phyloP scores from a whole-genome alignment of 2,113 vertebrate genomes.

The Ammodytes marinus region DNA sequence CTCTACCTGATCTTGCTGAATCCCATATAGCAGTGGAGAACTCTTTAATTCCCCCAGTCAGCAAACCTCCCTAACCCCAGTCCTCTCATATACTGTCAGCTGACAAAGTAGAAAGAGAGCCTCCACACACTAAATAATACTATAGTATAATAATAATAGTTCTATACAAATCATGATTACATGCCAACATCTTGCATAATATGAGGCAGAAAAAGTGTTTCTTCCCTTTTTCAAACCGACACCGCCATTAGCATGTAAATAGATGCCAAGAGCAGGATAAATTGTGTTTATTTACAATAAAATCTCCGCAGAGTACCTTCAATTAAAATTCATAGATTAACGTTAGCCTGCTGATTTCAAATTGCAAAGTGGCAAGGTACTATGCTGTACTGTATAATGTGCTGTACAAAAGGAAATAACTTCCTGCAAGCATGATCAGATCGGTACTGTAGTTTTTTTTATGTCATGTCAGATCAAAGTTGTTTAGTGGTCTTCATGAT shows the following conservation, averaged over 20 bases:
- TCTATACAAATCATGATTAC: constrained; percentile 13
- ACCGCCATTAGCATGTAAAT: constrained; percentile 7
- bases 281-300: constrained; percentile 21
- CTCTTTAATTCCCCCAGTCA: constrained; percentile 82
- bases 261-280: constrained; percentile 5
- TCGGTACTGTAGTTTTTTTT: background rate
- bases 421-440: constrained; percentile 10
- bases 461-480: background rate
- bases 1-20: constrained; percentile 68
- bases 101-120: constrained; percentile 63
- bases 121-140: constrained; percentile 27
- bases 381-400: too few species aligned
- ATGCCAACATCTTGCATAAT: background rate
- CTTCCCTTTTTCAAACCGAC: background rate
- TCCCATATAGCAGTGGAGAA: constrained; percentile 68
- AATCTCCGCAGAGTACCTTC: constrained; percentile 24
- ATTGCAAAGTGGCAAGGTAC: background rate
- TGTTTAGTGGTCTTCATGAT: background rate
- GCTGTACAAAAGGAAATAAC: background rate
- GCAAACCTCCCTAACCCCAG: constrained; percentile 75
- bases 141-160: background rate
- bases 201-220: constrained; percentile 11
- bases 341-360: background rate
- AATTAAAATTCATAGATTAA: constrained; percentile 13
- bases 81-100: constrained; percentile 73